Base-by-base conservation (phyloP, 2,888 invertebrate species). In the Phyllotreta cruciferae region DNA sequence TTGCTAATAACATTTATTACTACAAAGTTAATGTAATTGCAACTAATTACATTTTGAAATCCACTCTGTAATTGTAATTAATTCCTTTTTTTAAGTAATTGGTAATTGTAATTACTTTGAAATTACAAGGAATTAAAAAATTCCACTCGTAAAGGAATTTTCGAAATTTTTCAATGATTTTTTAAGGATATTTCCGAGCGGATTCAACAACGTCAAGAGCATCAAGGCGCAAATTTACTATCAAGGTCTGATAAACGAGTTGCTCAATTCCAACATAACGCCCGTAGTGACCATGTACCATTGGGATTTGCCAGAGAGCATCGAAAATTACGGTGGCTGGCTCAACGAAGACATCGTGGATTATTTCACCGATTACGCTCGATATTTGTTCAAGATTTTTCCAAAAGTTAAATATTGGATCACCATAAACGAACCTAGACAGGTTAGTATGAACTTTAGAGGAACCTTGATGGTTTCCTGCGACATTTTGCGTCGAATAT, bases 261-360 rank as follows among this genome's bases (percentile, higher is more conserved):
- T 68, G 6, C 36, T 44, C 44, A 49, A 37, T 6, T 11, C 45
- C 38, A 53, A 56, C 11, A 67, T 70, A 5, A 62, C 47, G 9
- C 66, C 68, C 6, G 58, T 70, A 36, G 67, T 63, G 3, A 70
- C 70, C 0, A 37, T 70, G 5, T 66, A 69, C 39, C 69, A 70
- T 38, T 88, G 87, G 87, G 88, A 89, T 74, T 80, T 88, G 58
- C 88, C 89, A 0, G 85, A 87, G 71, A 60, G 72, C 2, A 75
- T 87, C 7, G 66, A 69, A 37, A 67, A 71, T 13, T 9, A 61
- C 3, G 88, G 89, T 0, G 89, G 88, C 0, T 89, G 88, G 88
- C 83, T 86, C 14, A 89, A 88, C 74, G 85, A 86, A 0, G 66
- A 83, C 7, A 83, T 87, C 54, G 84, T 83, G 0, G 84, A 86